Evolutionary conservation across 1,140 invertebrate species (phyloP), one percentile per base, ranked within the genome.

Genomic region (Drosophila prosaltans): DNA sequence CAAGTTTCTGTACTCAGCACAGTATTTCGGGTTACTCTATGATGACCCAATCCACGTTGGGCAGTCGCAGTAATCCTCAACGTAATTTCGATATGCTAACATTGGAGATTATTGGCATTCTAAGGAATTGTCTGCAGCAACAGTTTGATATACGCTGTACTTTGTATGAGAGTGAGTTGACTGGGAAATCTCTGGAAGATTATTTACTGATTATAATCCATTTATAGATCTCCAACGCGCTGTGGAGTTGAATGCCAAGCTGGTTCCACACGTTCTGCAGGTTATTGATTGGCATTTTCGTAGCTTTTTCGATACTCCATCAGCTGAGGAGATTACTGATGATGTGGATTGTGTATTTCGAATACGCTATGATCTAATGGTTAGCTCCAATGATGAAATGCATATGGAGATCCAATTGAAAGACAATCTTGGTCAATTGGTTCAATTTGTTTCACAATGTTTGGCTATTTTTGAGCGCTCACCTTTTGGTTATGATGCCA

Each of bases 271-370:
- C 74, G 73, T 92, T 0, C 16, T 92, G 2, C 90, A 92, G 65
- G 91, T 92, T n/a, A 82, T 92, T 7, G 91, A 92, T 40, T 91
- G 81, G 72, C 90, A 92, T 69, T 92, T 92, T 65, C 88, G 91
- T 2, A 73, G 72, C 7, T 92, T 90, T 39, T 92, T 92, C 7
- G 70, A 80, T 0, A 90, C 71, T 0, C 65, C 85, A 0, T 1
- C 68, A 2, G 63, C 28, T 2, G 80, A 78, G 3, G 65, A 86
- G 1, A 69, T 69, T 26, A 64, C 11, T 1, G 78, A 90, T 28
- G 73, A 88, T 55, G 5, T 78, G 39, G 80, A 91, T 3, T 70
- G 58, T 1, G 66, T 73, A 3, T 91, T 89, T 65, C 28, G 54
- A 10, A 72, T 92, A 7, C 78, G 80, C 5, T 91, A 84, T 63